Evolutionary conservation across 2,113 vertebrate genomes (phyloP), one percentile per base, ranked within the genome.

Genomic region (Argyrosomus japonicus): DNA sequence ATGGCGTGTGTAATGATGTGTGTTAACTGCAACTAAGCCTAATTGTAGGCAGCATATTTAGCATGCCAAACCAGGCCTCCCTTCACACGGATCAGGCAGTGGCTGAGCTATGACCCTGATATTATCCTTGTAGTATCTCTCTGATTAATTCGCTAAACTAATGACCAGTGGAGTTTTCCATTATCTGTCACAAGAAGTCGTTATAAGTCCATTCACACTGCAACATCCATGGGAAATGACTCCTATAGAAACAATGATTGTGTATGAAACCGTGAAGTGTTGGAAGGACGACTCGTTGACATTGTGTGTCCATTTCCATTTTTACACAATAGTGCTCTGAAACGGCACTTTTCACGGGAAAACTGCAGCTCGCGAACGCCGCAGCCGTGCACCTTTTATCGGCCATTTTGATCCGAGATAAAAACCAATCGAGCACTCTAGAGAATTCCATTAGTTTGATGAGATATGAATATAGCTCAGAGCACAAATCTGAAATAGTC

Each of bases 401-500:
- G 78, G 78, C 85, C 80, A 64, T 78, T 89, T 62, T 87, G 83
- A 90, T 89, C 83, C 48, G 67, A 84, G 88, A 92, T 93, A 86
- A 93, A 91, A 92, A 83, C 84, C 87, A 92, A 91, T 91, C 89
- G 87, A 25, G 85, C 84, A 27, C 92, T 83, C 87, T 1, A 17
- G 85, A 93, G 88, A 81, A 87, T 87, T 90, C 86, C 89, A 90
- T 91, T 93, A 92, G 80, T 81, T 79, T 92, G 88, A 90, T 93
- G 91, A 92, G 91, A 93, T 92, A 87, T 87, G 91, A 91, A 87
- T 85, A 80, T 88, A 29, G 88, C 93, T 91, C 60, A 25, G 0
- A 86, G 91, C 85, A 5, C 75, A 80, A 87, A 93, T 89, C 89
- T 83, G 91, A 92, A 93, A 89, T 90, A 85, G 93, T 85, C 85